Evolutionary conservation across 2,888 invertebrate species (phyloP), one percentile per base, ranked within the genome.

Genomic region (Aporophyla lueneburgensis): DNA sequence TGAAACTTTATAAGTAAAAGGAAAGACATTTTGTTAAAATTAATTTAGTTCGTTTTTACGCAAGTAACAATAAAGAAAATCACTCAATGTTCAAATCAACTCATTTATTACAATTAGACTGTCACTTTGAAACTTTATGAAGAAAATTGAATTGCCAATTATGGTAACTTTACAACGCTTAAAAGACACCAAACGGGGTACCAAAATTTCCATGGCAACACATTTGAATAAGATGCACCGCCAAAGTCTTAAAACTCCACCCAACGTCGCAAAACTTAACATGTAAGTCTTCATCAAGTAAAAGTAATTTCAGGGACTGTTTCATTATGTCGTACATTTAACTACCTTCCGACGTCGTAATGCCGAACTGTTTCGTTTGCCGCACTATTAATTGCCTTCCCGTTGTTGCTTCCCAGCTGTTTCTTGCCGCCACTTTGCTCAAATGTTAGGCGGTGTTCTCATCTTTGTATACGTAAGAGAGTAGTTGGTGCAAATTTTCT

Each of bases 381-480:
- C 78, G 54, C 78, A 83, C 83, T 85, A 87, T 83, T 87, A 86
- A 86, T 87, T 85, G 78, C 74, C 67, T 58, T 58, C 62, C 74
- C 21, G 66, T 53, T 67, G 76, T 69, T 56, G 68, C 49, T 21
- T n/a, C 46, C 1, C 19, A 27, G 21, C 27, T 65, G 81, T 76
- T 79, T 65, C 79, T 67, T 74, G 73, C 62, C 58, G 51, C 56
- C 65, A 82, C 59, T 76, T 80, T 74, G 59, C 27, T 75, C 56
- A 58, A 68, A 72, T 53, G 27, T 53, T 67, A 62, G 68, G 63
- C 49, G 0, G 24, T 61, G 67, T 68, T 63, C 62, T 49, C 81
- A 73, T 73, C 58, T 59, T 51, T 33, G 51, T 43, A 67, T 51
- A 56, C 56, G 16, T 43, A 58, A 43, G 80, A 61, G 62, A 75